Conservation (phyloP, 2,113 vertebrate species). For the Shinisaurus crocodilurus region DNA sequence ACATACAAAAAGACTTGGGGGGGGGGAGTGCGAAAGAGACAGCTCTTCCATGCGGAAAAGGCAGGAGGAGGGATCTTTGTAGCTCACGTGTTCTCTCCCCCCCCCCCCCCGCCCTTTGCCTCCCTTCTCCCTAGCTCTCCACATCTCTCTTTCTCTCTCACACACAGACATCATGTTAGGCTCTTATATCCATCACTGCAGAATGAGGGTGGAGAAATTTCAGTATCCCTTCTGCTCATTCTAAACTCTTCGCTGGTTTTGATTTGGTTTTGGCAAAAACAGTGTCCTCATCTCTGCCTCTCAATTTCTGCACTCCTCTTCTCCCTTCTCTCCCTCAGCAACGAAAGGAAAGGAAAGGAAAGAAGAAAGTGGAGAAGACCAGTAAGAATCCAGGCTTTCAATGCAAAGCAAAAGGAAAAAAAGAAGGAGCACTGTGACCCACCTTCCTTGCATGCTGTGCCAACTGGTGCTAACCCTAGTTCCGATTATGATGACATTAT, state of each 20-base stretch:
- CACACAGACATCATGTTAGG: neutral
- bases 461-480: constrained; percentile 4
- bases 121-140: neutral
- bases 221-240: neutral
- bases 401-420: constrained; percentile 29
- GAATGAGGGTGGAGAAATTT: neutral
- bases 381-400: neutral
- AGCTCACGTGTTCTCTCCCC: constrained; percentile 29
- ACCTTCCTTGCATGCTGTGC: neutral
- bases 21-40: neutral
- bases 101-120: neutral
- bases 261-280: neutral
- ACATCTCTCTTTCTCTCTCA: neutral
- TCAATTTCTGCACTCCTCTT: neutral
- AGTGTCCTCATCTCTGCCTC: neutral
- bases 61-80: constrained; percentile 33
- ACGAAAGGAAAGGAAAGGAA: neutral
- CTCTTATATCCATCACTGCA: constrained; percentile 14
- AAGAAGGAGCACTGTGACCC: neutral
- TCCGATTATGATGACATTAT: constrained; percentile 83
- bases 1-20: neutral
- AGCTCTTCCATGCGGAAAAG: constrained; percentile 17
- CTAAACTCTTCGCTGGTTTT: neutral
- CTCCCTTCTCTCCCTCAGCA: neutral
- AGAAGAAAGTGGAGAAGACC: neutral